Base-by-base conservation (phyloP, 2,113 vertebrate species). In the Melanerpes aurifrons region DNA sequence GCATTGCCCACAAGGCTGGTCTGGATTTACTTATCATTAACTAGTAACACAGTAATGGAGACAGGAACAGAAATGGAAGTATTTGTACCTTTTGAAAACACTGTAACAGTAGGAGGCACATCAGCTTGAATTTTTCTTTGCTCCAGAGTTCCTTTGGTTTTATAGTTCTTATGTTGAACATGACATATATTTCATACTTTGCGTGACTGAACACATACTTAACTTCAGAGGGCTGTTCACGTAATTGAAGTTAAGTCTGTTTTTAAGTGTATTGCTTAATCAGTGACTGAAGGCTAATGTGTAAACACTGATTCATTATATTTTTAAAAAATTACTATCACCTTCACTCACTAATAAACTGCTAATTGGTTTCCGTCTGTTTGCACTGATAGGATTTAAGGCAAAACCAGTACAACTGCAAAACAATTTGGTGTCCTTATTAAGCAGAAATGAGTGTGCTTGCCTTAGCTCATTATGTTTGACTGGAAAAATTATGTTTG, bases 301-400 rank as follows among this genome's bases (percentile, higher is more conserved):
- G 89, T 68, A 85, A 95, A 92, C 61, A 82, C n/a, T 87, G 85
- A 76, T 86, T 95, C 69, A 77, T 96, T 95, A 89, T 80, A 71
- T 24, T 50, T 50, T 7, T 45, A 92, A 93, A 45, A 75, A 89
- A 89, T 77, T 91, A 85, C 16, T 85, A 82, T 50, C 75, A 89
- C 78, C 61, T 82, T 93, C 83, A 70, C 57, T 85, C 87, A 80
- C 57, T 76, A 92, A 94, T 45, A 92, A 93, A 80, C 28, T 86
- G 37, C 43, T 96, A 86, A 96, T 92, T 85, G 89, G 75, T 95
- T 96, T 93, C 94, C 84, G 78, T 91, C 25, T 94, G 8, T 85
- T 86, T 96, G 91, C 92, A 61, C 94, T 92, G 87, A 95, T 71
- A 74, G 93, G 94, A 93, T 96, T 95, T 91, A 78, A 87, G 79